phyloP scores from a whole-genome alignment of 2,888 invertebrate species.

The Cancer borealis region DNA sequence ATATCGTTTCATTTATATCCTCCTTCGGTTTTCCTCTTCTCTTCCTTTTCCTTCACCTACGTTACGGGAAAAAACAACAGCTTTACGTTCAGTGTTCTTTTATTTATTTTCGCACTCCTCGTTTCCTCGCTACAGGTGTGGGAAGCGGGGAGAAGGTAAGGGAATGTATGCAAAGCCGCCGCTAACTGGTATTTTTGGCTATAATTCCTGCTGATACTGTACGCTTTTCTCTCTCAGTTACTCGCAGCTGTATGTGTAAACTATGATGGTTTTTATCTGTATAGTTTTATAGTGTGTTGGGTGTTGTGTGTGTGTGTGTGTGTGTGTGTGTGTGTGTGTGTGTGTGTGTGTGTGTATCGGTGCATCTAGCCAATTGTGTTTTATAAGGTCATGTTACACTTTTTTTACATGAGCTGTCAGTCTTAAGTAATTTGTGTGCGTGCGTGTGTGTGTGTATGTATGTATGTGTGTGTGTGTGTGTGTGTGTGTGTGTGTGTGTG shows the following conservation, averaged over 20 bases:
- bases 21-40: not conserved
- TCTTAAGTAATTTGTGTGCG: not conserved
- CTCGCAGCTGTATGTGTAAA: not conserved
- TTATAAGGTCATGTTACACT: not conserved
- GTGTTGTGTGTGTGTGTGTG: not conserved
- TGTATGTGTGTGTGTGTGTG: not conserved
- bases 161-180: not conserved
- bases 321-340: constrained; percentile 36
- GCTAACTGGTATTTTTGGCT: not conserved
- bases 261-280: not conserved
- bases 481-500: constrained; percentile 15
- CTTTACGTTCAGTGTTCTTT: not conserved
- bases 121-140: not conserved
- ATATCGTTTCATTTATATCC: not conserved
- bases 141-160: not conserved
- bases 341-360: not conserved
- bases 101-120: not conserved
- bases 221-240: constrained; percentile 34
- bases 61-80: not conserved
- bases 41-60: not conserved
- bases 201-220: not conserved
- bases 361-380: not conserved
- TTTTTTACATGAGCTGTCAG: not conserved
- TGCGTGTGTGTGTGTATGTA: not conserved
- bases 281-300: not conserved